phyloP scores from a whole-genome alignment of 2,113 vertebrate genomes.

The Cottus gobio region DNA sequence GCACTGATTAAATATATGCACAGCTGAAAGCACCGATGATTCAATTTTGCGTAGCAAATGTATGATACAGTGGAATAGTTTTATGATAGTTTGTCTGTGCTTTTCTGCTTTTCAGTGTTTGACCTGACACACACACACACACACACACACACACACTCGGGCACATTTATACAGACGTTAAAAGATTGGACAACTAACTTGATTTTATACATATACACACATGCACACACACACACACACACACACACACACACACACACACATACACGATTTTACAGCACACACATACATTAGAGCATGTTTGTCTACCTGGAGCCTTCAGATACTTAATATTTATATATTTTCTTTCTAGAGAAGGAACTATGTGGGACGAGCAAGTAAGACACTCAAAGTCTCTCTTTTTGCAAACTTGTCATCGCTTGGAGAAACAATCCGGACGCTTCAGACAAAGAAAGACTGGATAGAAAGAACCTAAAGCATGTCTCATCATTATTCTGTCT shows the following conservation, averaged over 20 bases:
- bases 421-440: conserved; percentile 46
- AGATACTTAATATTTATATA: conserved; percentile 31
- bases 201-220: conserved; percentile 24
- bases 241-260: background rate
- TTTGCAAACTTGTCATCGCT: conserved; percentile 29
- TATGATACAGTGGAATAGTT: conserved; percentile 56
- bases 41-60: conserved; percentile 47
- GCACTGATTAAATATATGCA: conserved; percentile 59
- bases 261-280: conserved; percentile 38
- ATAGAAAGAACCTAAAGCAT: conserved; percentile 28
- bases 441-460: conserved; percentile 30
- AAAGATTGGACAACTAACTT: conserved; percentile 34
- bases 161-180: conserved; percentile 27
- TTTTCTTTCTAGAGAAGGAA: conserved; percentile 36
- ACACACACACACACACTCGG: conserved; percentile 15
- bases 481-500: conserved; percentile 39
- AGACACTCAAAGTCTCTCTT: conserved; percentile 28
- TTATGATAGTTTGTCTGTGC: conserved; percentile 60
- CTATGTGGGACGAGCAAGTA: conserved; percentile 17
- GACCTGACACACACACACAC: conserved; percentile 17
- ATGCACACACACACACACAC: conserved; percentile 50
- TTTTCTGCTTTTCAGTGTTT: conserved; percentile 41
- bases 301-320: conserved; percentile 47
- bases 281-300: conserved; percentile 42
- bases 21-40: conserved; percentile 68